Percentiles rank a stretch among this genome's conserved stretches.
Conservation (phyloP, 1,140 invertebrate species). For the Chrysopa pallens region DNA sequence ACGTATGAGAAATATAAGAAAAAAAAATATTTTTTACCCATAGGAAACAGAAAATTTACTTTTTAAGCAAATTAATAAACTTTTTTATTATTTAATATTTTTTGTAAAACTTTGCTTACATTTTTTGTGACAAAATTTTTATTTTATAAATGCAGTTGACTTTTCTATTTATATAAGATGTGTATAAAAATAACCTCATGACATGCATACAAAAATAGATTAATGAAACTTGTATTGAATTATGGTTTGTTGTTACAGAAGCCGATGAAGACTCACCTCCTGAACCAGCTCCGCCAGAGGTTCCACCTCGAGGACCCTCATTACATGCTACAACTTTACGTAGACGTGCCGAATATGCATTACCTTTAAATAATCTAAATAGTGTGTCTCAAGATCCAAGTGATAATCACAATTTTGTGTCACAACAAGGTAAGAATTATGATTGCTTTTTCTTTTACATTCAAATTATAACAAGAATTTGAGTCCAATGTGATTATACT, state of each 20-base stretch:
- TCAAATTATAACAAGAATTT: too few species aligned
- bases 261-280: constrained; percentile 44
- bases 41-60: too few species aligned
- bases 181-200: neutral
- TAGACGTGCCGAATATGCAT: constrained; percentile 13
- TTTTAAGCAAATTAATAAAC: too few species aligned
- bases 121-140: neutral
- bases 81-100: too few species aligned
- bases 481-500: too few species aligned
- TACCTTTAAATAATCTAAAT: constrained; percentile 12
- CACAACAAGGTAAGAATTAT: neutral
- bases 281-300: constrained; percentile 53
- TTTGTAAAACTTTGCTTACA: too few species aligned
- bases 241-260: constrained; percentile 22
- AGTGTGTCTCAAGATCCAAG: constrained; percentile 2
- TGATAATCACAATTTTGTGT: neutral
- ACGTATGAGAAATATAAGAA: too few species aligned
- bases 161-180: constrained; percentile 6
- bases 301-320: constrained; percentile 49
- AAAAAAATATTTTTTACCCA: too few species aligned
- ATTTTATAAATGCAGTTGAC: constrained; percentile 1
- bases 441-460: too few species aligned
- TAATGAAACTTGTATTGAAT: neutral
- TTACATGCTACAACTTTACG: constrained; percentile 31
- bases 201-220: too few species aligned